Conservation (phyloP, 2,888 invertebrate species). For the Hemaris fuciformis region DNA sequence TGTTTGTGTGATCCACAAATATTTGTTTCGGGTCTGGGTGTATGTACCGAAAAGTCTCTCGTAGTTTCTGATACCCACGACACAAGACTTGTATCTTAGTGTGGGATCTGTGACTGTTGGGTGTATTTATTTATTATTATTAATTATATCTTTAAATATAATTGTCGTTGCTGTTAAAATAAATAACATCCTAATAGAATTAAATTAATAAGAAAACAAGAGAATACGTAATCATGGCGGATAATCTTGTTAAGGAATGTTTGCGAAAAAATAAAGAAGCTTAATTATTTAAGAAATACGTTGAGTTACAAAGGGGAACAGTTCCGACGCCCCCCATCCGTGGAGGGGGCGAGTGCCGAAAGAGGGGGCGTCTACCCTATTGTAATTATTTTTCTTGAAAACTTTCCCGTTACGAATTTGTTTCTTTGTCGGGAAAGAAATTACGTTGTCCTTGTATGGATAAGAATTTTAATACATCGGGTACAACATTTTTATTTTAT, state of each 20-base stretch:
- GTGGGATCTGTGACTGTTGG: too few species aligned
- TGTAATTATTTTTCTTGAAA: slow-evolving; percentile 77
- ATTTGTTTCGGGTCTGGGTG: too few species aligned
- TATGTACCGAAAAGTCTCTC: too few species aligned
- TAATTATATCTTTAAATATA: too few species aligned
- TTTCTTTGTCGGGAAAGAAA: slow-evolving; percentile 50
- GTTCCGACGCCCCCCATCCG: slow-evolving; percentile 23
- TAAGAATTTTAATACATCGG: slow-evolving; percentile 20
- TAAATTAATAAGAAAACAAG: slow-evolving; percentile 42
- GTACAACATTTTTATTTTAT: too few species aligned
- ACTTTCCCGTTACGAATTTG: slow-evolving; percentile 57
- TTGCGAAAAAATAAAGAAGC: slow-evolving; percentile 60
- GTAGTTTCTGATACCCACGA: too few species aligned
- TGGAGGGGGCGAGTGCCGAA: slow-evolving; percentile 38
- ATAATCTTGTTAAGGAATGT: slow-evolving; percentile 72
- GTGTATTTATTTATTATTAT: too few species aligned
- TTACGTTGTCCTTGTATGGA: slow-evolving; percentile 31
- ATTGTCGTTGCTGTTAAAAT: not conserved
- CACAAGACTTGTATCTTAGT: too few species aligned
- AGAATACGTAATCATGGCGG: slow-evolving; percentile 56
- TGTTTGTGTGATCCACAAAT: too few species aligned
- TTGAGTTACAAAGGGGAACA: slow-evolving; percentile 43
- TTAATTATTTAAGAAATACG: slow-evolving; percentile 72
- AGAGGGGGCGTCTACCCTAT: slow-evolving; percentile 47
- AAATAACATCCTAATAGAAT: slow-evolving; percentile 16